Evolutionary conservation across 1,140 invertebrate genomes (phyloP).

Genomic region (Drosophila fuyamai): DNA sequence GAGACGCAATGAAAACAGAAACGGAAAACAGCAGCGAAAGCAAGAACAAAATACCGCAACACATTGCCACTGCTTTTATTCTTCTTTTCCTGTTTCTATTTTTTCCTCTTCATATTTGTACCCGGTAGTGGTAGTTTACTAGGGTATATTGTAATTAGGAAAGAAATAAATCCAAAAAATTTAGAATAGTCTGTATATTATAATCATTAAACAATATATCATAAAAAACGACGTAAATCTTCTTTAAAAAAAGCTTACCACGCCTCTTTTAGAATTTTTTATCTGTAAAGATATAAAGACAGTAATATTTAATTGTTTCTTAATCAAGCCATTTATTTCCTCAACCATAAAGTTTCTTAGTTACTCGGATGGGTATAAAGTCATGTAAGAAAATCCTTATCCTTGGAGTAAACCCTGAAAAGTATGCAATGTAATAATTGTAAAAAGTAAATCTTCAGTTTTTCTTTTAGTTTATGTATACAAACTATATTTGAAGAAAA

Average conservation of each 20-base stretch:
- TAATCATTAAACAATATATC: no score
- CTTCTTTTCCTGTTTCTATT: conserved; percentile 31
- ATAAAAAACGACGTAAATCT: no score
- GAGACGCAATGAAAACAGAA: conserved; percentile 53
- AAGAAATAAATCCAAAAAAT: neutral
- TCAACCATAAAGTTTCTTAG: no score
- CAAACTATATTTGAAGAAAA: no score
- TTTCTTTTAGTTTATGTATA: neutral
- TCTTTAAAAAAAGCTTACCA: no score
- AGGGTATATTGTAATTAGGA: conserved; percentile 1
- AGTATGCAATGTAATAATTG: conserved; percentile 12
- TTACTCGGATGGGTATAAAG: no score
- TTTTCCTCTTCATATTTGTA: conserved; percentile 1
- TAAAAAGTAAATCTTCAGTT: neutral
- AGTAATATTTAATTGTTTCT: no score
- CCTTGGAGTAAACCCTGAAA: conserved; percentile 11
- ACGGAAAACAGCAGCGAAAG: conserved; percentile 51
- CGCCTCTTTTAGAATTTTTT: no score
- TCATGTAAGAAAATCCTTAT: neutral
- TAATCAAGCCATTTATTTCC: no score
- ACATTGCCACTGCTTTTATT: conserved; percentile 71
- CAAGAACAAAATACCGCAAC: conserved; percentile 75
- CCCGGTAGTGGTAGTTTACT: conserved; percentile 1
- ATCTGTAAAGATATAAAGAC: no score
- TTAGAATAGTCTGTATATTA: neutral